A percentile compares a stretch with the other conserved stretches of the same genome.
Conservation (phyloP, 2,888 invertebrate genomes). For the Zaprionus bogoriensis region DNA sequence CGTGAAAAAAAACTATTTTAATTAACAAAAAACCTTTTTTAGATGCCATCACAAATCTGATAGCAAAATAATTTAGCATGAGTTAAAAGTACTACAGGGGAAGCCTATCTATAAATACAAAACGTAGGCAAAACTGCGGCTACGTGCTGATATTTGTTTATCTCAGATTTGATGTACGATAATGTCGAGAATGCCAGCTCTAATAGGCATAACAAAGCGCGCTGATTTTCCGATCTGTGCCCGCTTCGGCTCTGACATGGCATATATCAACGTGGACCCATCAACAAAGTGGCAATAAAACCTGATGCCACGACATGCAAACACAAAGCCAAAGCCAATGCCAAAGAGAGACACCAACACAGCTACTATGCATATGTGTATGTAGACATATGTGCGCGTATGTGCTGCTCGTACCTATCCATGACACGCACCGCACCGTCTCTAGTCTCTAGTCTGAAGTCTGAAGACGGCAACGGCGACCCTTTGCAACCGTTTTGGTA, state of each 20-base stretch:
- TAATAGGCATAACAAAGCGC: slow-evolving; percentile 18
- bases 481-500: slow-evolving; percentile 58
- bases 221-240: background rate
- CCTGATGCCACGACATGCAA: slow-evolving; percentile 20
- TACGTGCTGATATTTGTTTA: slow-evolving; percentile 28
- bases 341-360: background rate
- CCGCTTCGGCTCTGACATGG: background rate
- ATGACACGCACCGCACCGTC: slow-evolving; percentile 50
- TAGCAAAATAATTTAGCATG: no score
- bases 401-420: no score
- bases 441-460: slow-evolving; percentile 26
- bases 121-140: no score
- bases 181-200: background rate
- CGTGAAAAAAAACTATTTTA: background rate
- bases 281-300: slow-evolving; percentile 39
- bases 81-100: no score
- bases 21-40: background rate
- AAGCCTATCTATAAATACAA: background rate
- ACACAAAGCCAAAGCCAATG: slow-evolving; percentile 6
- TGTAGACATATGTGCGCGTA: slow-evolving; percentile 3
- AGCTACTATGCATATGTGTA: background rate
- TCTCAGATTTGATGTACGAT: slow-evolving; percentile 12
- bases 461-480: no score
- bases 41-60: background rate
- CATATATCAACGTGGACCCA: background rate